phyloP scores from a whole-genome alignment of 2,113 vertebrate species.

The Leptobrachium leishanense region DNA sequence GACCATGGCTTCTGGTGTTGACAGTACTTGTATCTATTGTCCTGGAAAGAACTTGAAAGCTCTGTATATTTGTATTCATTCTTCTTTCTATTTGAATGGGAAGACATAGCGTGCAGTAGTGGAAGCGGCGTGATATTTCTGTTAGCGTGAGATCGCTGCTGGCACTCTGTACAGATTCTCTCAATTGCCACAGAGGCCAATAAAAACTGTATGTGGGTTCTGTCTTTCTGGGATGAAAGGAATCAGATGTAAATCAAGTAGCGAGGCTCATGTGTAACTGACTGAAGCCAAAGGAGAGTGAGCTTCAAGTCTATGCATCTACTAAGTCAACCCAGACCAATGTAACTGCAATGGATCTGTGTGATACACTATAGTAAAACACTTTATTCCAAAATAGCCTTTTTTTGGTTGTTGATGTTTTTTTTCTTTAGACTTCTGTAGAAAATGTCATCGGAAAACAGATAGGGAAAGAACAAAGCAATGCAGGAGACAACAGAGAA shows the following conservation, averaged over 20 bases:
- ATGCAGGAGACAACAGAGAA: too few species aligned
- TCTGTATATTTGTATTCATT: slow-evolving; percentile 13
- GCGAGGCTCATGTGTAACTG: not conserved
- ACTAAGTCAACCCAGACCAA: not conserved
- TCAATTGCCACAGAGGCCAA: slow-evolving; percentile 24
- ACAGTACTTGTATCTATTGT: slow-evolving; percentile 4
- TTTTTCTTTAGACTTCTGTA: too few species aligned
- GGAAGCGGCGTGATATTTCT: slow-evolving; percentile 6
- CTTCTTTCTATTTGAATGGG: slow-evolving; percentile 2
- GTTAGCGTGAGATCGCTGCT: slow-evolving; percentile 6
- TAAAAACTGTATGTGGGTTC: slow-evolving; percentile 13
- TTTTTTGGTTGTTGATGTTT: too few species aligned
- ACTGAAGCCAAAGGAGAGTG: not conserved
- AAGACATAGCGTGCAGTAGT: slow-evolving; percentile 10
- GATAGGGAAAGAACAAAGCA: too few species aligned
- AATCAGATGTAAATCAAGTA: slow-evolving; percentile 18
- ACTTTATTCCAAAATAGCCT: not conserved
- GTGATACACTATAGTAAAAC: not conserved
- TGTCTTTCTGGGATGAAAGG: slow-evolving; percentile 27
- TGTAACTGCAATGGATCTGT: not conserved
- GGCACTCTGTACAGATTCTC: slow-evolving; percentile 13
- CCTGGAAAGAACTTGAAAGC: slow-evolving; percentile 38
- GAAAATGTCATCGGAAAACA: too few species aligned
- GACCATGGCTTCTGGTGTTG: not conserved
- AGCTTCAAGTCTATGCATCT: not conserved